Conservation (phyloP, 2,113 vertebrate species). For the Emydura subglobosa region DNA sequence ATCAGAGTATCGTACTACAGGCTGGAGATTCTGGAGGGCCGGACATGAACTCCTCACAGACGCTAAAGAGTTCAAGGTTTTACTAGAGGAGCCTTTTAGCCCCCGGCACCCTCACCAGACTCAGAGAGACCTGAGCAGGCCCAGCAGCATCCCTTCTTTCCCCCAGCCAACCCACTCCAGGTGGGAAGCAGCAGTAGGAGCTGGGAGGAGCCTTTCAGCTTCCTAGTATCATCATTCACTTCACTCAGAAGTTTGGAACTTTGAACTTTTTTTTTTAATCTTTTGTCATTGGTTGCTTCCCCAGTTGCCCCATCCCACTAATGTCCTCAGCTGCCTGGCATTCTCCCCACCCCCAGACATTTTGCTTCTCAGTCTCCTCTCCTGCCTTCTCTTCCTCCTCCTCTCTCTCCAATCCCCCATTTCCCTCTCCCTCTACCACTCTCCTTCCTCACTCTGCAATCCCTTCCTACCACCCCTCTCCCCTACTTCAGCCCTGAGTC, state of each 20-base stretch:
- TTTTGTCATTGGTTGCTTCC: neutral
- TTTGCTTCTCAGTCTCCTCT: neutral
- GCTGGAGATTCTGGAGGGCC: neutral
- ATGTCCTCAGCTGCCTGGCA: neutral
- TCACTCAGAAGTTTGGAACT: neutral
- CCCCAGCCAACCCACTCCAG: neutral
- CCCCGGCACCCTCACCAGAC: neutral
- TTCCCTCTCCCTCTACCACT: neutral
- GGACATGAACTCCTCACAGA: neutral
- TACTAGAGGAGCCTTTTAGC: neutral
- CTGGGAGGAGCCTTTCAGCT: neutral
- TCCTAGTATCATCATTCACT: neutral
- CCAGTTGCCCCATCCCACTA: neutral
- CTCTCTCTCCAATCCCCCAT: neutral
- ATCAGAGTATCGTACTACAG: neutral
- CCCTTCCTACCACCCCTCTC: neutral
- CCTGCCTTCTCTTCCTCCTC: neutral
- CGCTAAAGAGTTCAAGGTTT: neutral
- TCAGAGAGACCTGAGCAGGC: neutral
- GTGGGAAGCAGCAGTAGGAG: neutral
- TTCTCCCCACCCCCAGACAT: neutral
- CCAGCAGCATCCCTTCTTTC: neutral
- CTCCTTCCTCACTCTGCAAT: neutral
- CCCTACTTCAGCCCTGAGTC: fast-evolving
- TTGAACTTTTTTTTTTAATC: neutral